A percentile compares a stretch with the other conserved stretches of the same genome.
phyloP scores from a whole-genome alignment of 2,888 invertebrate genomes.

The Agrochola lychnidis region DNA sequence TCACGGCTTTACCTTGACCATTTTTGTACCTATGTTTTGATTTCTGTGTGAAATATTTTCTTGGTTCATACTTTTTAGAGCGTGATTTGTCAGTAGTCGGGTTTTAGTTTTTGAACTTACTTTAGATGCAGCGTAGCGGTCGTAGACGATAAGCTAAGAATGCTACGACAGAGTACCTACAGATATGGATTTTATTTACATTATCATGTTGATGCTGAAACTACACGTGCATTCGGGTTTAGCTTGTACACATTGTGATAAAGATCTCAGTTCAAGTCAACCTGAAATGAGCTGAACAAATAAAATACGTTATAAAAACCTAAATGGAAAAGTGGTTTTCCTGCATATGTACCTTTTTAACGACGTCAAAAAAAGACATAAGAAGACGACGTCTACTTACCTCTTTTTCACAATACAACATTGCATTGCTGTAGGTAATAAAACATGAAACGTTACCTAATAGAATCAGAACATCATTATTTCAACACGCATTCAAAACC shows the following conservation, averaged over 20 bases:
- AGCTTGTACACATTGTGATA: not conserved
- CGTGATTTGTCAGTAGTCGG: too few relatives aligned
- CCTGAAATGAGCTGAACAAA: not conserved
- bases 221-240: not conserved
- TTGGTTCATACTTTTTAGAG: too few relatives aligned
- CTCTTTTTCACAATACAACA: conserved; percentile 5
- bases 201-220: not conserved
- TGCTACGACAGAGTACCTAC: conserved; percentile 17
- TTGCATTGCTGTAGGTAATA: conserved; percentile 31
- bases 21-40: too few relatives aligned
- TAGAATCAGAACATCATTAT: conserved; percentile 60
- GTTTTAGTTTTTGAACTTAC: too few relatives aligned
- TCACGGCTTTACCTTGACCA: too few relatives aligned
- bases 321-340: conserved; percentile 15
- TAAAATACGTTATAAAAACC: not conserved
- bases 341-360: not conserved
- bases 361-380: too few relatives aligned
- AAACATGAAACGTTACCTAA: conserved; percentile 54
- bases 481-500: conserved; percentile 73
- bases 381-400: not conserved
- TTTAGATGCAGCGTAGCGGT: not conserved
- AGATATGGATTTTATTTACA: not conserved
- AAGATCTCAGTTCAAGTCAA: not conserved
- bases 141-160: conserved; percentile 20
- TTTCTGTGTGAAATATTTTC: too few relatives aligned